Evolutionary conservation across 2,888 invertebrate genomes (phyloP).

Genomic region (Globia sparganii): DNA sequence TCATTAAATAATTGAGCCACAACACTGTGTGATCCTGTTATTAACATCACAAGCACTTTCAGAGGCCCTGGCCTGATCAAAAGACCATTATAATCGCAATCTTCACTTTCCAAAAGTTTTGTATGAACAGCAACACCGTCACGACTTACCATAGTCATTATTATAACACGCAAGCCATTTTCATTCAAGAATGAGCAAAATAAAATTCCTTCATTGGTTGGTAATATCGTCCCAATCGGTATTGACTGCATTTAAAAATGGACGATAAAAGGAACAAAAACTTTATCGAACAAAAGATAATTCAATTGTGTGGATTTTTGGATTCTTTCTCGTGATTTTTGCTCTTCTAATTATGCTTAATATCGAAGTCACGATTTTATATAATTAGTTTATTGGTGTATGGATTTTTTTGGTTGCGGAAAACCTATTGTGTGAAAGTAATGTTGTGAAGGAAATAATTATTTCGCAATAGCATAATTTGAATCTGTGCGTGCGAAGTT

Average conservation of each 20-base stretch:
- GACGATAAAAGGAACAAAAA: conserved; percentile 62
- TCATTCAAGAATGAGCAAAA: conserved; percentile 67
- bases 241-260: conserved; percentile 59
- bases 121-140: conserved; percentile 68
- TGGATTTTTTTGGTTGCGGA: conserved; percentile 19
- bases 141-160: conserved; percentile 71
- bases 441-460: conserved; percentile 40
- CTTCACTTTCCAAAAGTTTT: conserved; percentile 76
- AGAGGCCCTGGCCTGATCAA: conserved; percentile 59
- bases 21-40: conserved; percentile 54
- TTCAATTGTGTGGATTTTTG: conserved; percentile 70
- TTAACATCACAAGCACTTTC: conserved; percentile 48
- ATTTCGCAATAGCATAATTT: conserved; percentile 52
- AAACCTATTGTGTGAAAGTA: conserved; percentile 40
- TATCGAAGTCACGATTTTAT: conserved; percentile 66
- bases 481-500: conserved; percentile 38
- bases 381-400: conserved; percentile 48
- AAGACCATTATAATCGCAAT: conserved; percentile 65
- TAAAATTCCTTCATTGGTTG: conserved; percentile 52
- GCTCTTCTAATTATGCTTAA: conserved; percentile 60
- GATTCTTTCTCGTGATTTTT: conserved; percentile 35
- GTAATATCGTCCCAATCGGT: conserved; percentile 49
- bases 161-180: conserved; percentile 65
- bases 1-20: conserved; percentile 43
- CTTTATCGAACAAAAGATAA: conserved; percentile 78